phyloP scores from a whole-genome alignment of 2,797 vertebrate species.

The Coregonus sp. region DNA sequence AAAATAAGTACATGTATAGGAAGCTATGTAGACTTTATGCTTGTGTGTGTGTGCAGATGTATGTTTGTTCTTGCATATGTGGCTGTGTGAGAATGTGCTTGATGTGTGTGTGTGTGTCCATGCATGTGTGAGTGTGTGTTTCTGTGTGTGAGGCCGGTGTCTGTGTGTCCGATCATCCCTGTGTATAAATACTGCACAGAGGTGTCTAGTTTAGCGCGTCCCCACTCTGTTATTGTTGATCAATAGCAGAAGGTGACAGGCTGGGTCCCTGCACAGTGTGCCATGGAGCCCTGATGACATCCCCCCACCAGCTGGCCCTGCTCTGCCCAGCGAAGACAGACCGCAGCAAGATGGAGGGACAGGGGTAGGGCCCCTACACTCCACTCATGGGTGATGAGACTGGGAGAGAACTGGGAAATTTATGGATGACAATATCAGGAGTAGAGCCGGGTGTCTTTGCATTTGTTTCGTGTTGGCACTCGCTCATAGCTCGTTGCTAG shows the following conservation, averaged over 20 bases:
- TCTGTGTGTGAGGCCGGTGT: not conserved
- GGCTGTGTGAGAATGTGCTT: not conserved
- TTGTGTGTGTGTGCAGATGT: slow-evolving; percentile 21
- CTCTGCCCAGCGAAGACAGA: slow-evolving; percentile 39
- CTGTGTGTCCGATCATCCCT: not conserved
- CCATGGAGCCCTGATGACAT: slow-evolving; percentile 42
- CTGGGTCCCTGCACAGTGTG: slow-evolving; percentile 54
- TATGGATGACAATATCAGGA: slow-evolving; percentile 17
- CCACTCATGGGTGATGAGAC: slow-evolving; percentile 7
- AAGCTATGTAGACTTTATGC: not conserved
- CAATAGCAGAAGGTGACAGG: slow-evolving; percentile 56
- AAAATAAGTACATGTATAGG: not conserved
- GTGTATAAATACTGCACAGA: not conserved
- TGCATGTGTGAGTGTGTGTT: slow-evolving; percentile 3
- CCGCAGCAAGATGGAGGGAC: slow-evolving; percentile 8
- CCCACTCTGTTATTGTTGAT: slow-evolving; percentile 54
- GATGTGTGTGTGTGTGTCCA: not conserved
- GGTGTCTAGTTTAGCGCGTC: not conserved
- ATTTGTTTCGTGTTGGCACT: not conserved
- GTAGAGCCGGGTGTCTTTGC: not conserved
- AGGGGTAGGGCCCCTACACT: not conserved
- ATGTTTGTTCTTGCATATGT: not conserved
- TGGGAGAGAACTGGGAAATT: not conserved
- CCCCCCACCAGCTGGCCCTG: slow-evolving; percentile 63
- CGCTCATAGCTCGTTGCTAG: not conserved